Conservation (phyloP, 2,888 invertebrate species). For the Trileptium ribeirensis region DNA sequence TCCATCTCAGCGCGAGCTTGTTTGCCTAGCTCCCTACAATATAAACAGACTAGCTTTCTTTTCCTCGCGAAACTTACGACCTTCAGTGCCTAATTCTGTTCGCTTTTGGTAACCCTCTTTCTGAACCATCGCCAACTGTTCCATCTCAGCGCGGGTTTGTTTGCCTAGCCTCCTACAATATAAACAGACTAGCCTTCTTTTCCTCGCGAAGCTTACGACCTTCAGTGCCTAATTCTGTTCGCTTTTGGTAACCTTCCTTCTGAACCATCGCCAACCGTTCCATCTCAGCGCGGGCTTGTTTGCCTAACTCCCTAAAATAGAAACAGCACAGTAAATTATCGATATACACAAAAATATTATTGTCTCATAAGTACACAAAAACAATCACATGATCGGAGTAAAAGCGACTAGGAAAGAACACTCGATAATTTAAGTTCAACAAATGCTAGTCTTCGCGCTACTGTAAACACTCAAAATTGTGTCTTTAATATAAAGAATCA, state of each 20-base stretch:
- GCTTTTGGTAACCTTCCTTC: conserved; percentile 69
- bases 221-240: conserved; percentile 68
- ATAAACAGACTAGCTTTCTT: neutral
- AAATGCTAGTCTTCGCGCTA: too few species aligned
- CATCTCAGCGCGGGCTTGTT: conserved; percentile 57
- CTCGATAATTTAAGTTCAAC: too few species aligned
- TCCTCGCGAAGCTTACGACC: too few species aligned
- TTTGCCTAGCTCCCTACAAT: conserved; percentile 59
- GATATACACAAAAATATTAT: too few species aligned
- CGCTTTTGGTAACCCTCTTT: conserved; percentile 71
- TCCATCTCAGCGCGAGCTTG: conserved; percentile 59
- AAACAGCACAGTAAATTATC: too few species aligned
- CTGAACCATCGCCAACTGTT: conserved; percentile 65
- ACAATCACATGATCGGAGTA: too few species aligned
- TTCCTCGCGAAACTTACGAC: neutral
- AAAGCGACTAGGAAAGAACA: too few species aligned
- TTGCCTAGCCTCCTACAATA: conserved; percentile 59
- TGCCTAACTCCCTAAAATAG: conserved; percentile 61
- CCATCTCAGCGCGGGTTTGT: conserved; percentile 58
- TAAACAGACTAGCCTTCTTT: too few species aligned
- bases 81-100: too few species aligned
- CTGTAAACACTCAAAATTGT: too few species aligned
- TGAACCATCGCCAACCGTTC: conserved; percentile 66
- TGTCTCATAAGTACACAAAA: too few species aligned
- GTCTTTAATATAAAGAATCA: too few species aligned